Evolutionary conservation across 2,113 vertebrate genomes (phyloP).

Genomic region (Microtus pennsylvanicus): DNA sequence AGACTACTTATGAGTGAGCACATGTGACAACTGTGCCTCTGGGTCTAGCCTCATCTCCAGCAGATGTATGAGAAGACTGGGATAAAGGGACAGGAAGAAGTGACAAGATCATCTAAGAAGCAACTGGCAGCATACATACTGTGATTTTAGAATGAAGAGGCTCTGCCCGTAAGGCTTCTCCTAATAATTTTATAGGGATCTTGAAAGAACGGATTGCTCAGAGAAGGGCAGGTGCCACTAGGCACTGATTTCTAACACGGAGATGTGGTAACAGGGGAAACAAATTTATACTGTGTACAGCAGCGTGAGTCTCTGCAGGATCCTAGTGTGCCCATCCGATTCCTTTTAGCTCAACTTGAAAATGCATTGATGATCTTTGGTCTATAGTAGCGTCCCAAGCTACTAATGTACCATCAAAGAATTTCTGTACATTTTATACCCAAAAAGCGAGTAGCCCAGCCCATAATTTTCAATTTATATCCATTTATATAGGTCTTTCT

Average conservation of each 20-base stretch:
- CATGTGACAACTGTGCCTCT: too few species aligned
- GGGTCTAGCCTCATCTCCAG: background rate
- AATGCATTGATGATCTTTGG: background rate
- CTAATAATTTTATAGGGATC: conserved; percentile 58
- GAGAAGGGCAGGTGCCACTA: background rate
- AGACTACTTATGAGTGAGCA: too few species aligned
- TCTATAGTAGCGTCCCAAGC: background rate
- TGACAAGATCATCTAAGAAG: background rate
- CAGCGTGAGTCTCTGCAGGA: background rate
- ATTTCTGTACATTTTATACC: background rate
- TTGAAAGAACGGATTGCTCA: conserved; percentile 16
- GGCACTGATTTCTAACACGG: background rate
- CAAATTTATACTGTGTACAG: background rate
- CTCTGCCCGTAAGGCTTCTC: conserved; percentile 19
- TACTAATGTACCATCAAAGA: background rate
- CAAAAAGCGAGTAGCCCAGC: background rate
- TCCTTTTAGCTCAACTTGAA: conserved; percentile 41
- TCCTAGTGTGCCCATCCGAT: conserved; percentile 23
- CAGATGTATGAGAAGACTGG: background rate
- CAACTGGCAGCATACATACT: background rate
- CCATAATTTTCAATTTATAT: background rate
- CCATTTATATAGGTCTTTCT: background rate
- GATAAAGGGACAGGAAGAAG: background rate
- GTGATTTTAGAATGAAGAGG: conserved; percentile 35
- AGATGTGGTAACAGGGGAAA: conserved; percentile 13